Base-by-base conservation (phyloP, 2,888 invertebrate species). In the Ceraclea dissimilis region DNA sequence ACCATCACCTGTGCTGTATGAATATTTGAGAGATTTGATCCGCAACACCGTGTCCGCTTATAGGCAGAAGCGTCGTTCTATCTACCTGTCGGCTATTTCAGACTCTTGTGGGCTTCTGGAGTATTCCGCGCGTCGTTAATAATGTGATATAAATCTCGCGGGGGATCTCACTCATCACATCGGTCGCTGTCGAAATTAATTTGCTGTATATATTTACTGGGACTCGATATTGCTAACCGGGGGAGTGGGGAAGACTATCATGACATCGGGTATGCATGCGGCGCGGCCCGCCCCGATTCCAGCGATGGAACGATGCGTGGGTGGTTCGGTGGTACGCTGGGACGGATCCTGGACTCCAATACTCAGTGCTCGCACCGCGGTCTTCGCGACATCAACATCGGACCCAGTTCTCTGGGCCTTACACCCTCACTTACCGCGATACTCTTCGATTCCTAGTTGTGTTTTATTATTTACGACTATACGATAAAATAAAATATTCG, bases 231-330 rank as follows among this genome's bases (percentile, higher is more conserved):
- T 26, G 20, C 19, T 34, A 70, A 69, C 21, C 31, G 22, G 26
- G 46, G 67, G 64, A 67, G 65, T 75, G 51, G 39, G 16, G 39
- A 4, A 5, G 39, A 8, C 13, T 39, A 16, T 39, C 16, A 16
- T 39, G 39, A n/a, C 54, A 60, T 58, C 33, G 57, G 58, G 60
- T 52, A 47, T 46, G 43, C 52, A 51, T 67, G 66, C 68, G 66
- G 72, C 75, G 26, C 75, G 73, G 75, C 75, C 69, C 74, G 75
- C 50, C 34, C 49, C 63, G 63, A 64, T 68, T 74, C 59, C 76
- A 77, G 78, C 74, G 71, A 70, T 67, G 72, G 71, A 72, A 73
- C 70, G 75, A 73, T 70, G 54, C 70, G 72, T 75, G 74, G 72
- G 74, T 70, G 75, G 57, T 17, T 19, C 55, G 72, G 74, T 70